Base-by-base conservation (phyloP, 1,140 invertebrate genomes). In the Brachionus angularis region DNA sequence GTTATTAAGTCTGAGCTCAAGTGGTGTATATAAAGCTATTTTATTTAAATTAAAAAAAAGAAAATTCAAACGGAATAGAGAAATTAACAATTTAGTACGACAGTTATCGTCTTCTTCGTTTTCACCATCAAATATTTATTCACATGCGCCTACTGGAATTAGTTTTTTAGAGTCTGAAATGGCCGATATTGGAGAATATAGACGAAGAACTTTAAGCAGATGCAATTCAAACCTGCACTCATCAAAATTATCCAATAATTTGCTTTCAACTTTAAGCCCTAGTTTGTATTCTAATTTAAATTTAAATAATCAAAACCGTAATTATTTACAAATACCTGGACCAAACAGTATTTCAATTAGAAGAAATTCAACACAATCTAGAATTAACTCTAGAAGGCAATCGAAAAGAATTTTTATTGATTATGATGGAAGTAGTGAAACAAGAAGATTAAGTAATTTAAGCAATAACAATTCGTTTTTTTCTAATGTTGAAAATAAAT, bases 91-190 rank as follows among this genome's bases (percentile, higher is more conserved):
- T 18, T 14, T 39, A 8, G 53, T 31, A 25, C n/a, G 53, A 25
- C 33, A 39, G 0, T 31, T 36, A 2, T 58, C 53, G 3, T 39
- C 16, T 36, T 58, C 53, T 39, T 67, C 62, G 23, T 50, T 47
- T 31, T 39, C 62, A 34, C 62, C 62, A 27, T 67, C 62, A 16
- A 50, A 47, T 31, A 29, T 67, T 2, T 67, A 47, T 36, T 67
- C 62, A 2, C 62, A 67, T 67, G 62, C 62, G 10, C n/a, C 16
- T n/a, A 67, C 62, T 3, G 29, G 21, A 12, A 47, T 42, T 3
- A 47, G 16, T 2, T 67, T 25, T 46, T 16, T 67, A 3, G 62
- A 67, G 29, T 29, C 29, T 12, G 62, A 67, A 29, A 7, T 67
- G 21, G 47, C 16, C 5, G 62, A 67, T 36, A 50, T 47, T 47